Conservation (phyloP, 53 echinoderm and acorn worm species). For the Holothuria scabra region DNA sequence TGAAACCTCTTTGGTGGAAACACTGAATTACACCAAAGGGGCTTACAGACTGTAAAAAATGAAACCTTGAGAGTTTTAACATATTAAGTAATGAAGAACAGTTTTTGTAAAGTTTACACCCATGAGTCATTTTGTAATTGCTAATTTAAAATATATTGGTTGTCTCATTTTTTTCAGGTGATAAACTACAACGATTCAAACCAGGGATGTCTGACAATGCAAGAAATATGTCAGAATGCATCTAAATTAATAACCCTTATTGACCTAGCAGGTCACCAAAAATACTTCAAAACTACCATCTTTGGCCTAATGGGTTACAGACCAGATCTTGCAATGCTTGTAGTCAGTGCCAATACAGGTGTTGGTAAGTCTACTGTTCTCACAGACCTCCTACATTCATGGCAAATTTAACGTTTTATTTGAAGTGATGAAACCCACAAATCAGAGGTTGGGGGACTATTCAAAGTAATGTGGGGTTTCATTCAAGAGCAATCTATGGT, state of each 20-base stretch:
- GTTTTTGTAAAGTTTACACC: no score
- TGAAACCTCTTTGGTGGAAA: no score
- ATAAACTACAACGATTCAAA: slow-evolving; percentile 93
- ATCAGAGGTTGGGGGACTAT: no score
- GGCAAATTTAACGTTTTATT: no score
- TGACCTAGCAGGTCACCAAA: slow-evolving; percentile 97
- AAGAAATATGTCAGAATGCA: slow-evolving; percentile 93
- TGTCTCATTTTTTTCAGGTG: slow-evolving; percentile 57
- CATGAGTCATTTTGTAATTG: no score
- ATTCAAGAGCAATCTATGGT: no score
- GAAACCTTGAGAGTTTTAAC: no score
- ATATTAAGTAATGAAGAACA: no score
- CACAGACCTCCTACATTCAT: neutral
- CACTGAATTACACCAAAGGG: no score
- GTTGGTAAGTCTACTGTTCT: slow-evolving; percentile 69
- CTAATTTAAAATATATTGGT: neutral
- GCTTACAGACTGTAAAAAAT: no score
- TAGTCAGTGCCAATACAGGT: slow-evolving; percentile 94
- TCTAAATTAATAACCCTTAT: slow-evolving; percentile 95
- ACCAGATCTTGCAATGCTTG: slow-evolving; percentile 99
- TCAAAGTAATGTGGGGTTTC: no score
- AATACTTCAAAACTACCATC: slow-evolving; percentile 99
- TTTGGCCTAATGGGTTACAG: slow-evolving; percentile 88
- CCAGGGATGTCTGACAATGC: slow-evolving; percentile 91
- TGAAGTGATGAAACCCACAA: no score